Base-by-base conservation (phyloP, 1,140 invertebrate genomes). In the Cepaea nemoralis region DNA sequence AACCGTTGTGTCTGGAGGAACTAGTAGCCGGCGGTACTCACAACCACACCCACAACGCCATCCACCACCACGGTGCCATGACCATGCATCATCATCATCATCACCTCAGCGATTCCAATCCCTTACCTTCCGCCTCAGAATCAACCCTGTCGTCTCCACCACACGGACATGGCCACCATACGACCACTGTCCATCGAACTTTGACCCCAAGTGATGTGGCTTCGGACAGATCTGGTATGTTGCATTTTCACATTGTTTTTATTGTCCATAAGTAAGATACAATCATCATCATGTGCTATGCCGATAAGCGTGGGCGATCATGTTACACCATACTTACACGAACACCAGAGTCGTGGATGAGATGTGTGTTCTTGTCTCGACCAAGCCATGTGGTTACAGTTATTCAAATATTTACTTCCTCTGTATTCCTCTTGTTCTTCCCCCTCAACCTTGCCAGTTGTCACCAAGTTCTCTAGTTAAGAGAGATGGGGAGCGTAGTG, bases 101-200 rank as follows among this genome's bases (percentile, higher is more conserved):
- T 55, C 78, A 80, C 40, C 78, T 80, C 31, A 70, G 45, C 24
- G 78, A 80, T 33, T 80, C 78, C n/a, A 80, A 80, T 35, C 78
- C 78, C 24, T 33, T 80, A 24, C 78, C 78, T 0, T 80, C 78
- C 3, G 78, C 67, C 12, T 80, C 78, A 24, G 78, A 80, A 33
- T 42, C 67, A 27, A 42, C 78, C 0, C 45, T 80, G 42, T 80
- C 78, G 16, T 80, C 78, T n/a, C 78, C 78, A 27, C 78, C 66
- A 48, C 67, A 73, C 69, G 78, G 40, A 0, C 70, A 63, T n/a
- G 78, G 78, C 37, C 78, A 80, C 35, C 78, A 80, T 45, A 80
- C 78, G 16, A 80, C 78, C n/a, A 80, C 78, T 0, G 78, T 63
- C 8, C 78, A 80, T 33, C 6, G 69, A 48, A 80, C 67, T 3